These are phyloP conservation scores for Sebastes matsubarae DNA, from an alignment of 2,797 vertebrate species.

Conservation along the genomic window DNA sequence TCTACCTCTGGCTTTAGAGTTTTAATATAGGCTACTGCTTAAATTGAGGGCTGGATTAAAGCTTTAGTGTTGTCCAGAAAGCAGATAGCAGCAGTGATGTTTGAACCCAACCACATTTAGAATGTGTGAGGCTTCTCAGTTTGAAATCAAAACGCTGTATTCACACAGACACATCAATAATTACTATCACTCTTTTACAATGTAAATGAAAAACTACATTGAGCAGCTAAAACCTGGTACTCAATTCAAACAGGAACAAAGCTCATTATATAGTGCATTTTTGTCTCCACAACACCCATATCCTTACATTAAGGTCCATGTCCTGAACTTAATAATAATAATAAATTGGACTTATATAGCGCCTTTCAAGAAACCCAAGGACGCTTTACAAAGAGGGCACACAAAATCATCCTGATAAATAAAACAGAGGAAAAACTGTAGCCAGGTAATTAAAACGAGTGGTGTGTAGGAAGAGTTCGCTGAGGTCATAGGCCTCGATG, in stretches of 20 bases:
- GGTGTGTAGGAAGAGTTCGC: too few relatives aligned
- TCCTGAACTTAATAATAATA: background rate
- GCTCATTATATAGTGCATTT: slow-evolving; percentile 33
- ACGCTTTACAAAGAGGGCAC: too few relatives aligned
- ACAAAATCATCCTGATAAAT: too few relatives aligned
- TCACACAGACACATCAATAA: background rate
- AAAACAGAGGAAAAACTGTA: too few relatives aligned
- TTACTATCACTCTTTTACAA: background rate
- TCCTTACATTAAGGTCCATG: background rate
- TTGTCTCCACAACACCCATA: background rate
- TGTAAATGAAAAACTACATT: background rate
- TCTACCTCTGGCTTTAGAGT: background rate
- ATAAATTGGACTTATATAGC: too few relatives aligned
- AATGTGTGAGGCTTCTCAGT: background rate
- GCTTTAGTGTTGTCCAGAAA: background rate
- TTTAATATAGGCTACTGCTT: background rate
- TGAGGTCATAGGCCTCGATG: too few relatives aligned
- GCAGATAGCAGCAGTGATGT: background rate
- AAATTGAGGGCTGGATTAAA: background rate
- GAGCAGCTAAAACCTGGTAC: background rate
- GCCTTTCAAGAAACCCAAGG: too few relatives aligned
- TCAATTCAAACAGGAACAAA: background rate
- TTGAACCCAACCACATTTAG: background rate
- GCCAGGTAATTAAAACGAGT: too few relatives aligned
- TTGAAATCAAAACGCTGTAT: background rate